Base-by-base conservation (phyloP, 2,888 invertebrate genomes). In the Chrysolina oricalcia region DNA sequence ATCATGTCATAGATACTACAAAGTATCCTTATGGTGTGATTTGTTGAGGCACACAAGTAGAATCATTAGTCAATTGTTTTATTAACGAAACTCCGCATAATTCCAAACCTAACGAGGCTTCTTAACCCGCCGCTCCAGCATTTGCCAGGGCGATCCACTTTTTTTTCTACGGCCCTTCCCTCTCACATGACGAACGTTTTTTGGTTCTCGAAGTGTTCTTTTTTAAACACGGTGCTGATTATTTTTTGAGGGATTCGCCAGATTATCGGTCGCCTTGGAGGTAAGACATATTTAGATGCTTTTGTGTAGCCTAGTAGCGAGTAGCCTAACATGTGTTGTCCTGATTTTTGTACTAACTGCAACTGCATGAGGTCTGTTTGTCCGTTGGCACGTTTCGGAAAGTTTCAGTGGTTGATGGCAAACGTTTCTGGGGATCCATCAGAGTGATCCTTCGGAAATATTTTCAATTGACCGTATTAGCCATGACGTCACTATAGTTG, bases 71-170 rank as follows among this genome's bases (percentile, higher is more conserved):
- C 78, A 78, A 76, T 76, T 80, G 72, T 75, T 72, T 70, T 65
- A 78, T 76, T 73, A 73, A 69, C 71, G 75, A 72, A 50, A 73
- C 17, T 71, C 41, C 76, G 81, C 81, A 80, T 81, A 50, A 50
- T 50, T 27, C 65, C 73, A 73, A 64, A 73, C 80, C 73, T 79
- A 82, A 80, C 81, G 81, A 76, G 79, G 83, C 83, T 84, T 85
- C 80, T 53, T 84, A 77, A 77, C 81, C 78, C 74, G 81, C 85
- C 84, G 91, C 92, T 92, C 92, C 90, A 92, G 92, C 92, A 90
- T 91, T 91, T 91, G 92, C 90, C 92, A 92, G 92, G 92, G 90
- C 91, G 89, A 91, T 91, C 85, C 82, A 83, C 81, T 89, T 88
- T 87, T 89, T 89, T 89, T 88, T 90, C 87, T 86, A 86, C 84